phyloP scores from a whole-genome alignment of 2,797 vertebrate species.

The Ceryle rudis region DNA sequence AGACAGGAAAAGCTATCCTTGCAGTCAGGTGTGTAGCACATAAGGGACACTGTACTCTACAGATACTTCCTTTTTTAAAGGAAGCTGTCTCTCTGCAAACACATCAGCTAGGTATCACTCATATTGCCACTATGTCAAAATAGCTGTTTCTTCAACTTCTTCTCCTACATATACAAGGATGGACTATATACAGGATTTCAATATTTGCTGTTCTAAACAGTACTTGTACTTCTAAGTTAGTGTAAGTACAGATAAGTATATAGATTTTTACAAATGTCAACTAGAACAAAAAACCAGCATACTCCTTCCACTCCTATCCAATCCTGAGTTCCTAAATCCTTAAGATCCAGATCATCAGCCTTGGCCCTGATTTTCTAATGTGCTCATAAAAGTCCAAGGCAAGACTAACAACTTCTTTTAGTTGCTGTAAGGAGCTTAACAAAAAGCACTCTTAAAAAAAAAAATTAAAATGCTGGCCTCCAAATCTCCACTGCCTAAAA shows the following conservation, averaged over 20 bases:
- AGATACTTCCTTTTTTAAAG: background rate
- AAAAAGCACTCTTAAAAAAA: background rate
- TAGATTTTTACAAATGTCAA: background rate
- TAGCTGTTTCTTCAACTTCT: background rate
- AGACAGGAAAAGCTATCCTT: background rate
- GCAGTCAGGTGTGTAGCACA: background rate
- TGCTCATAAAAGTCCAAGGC: background rate
- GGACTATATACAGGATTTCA: background rate
- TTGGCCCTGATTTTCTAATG: background rate
- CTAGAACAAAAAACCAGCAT: background rate
- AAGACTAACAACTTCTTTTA: background rate
- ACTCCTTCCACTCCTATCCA: background rate
- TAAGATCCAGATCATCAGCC: background rate
- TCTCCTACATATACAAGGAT: background rate
- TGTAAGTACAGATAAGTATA: background rate
- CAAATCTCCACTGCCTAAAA: background rate
- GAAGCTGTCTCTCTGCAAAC: background rate
- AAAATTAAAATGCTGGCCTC: background rate
- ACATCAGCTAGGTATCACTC: background rate
- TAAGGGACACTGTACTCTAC: background rate
- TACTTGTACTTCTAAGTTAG: background rate
- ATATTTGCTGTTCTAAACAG: background rate
- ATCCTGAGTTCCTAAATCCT: background rate
- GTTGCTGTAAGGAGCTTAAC: background rate
- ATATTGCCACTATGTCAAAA: background rate